Evolutionary conservation across 2,113 vertebrate genomes (phyloP).

Genomic region (Brachirus orientalis): DNA sequence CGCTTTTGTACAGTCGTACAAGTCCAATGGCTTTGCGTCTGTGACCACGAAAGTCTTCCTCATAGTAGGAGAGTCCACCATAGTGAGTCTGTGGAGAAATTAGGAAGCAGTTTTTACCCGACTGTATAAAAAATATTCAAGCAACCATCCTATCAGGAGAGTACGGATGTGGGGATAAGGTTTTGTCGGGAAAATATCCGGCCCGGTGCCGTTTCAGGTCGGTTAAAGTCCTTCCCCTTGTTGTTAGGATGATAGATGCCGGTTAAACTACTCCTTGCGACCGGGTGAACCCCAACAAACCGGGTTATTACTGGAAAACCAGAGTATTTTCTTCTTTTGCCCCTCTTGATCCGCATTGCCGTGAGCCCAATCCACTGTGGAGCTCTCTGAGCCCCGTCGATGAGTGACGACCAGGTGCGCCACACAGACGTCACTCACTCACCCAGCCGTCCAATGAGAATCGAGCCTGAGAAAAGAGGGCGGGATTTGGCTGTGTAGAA

Average conservation of each 20-base stretch:
- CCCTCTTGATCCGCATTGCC: constrained; percentile 77
- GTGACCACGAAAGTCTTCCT: constrained; percentile 91
- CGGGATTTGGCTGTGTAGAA: constrained; percentile 64
- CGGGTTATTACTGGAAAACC: constrained; percentile 42
- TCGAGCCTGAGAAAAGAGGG: constrained; percentile 41
- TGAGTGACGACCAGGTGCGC: constrained; percentile 82
- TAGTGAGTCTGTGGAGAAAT: constrained; percentile 73
- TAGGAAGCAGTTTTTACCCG: constrained; percentile 20
- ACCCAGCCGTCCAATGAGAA: constrained; percentile 70
- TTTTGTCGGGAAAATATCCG: constrained; percentile 69
- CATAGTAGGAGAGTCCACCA: constrained; percentile 88
- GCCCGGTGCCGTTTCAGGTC: constrained; percentile 48
- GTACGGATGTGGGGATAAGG: constrained; percentile 67
- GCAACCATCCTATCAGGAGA: constrained; percentile 70
- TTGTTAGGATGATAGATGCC: constrained; percentile 5
- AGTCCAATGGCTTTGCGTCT: constrained; percentile 91
- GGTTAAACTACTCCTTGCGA: not conserved
- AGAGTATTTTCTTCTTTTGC: constrained; percentile 65
- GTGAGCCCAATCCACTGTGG: constrained; percentile 50
- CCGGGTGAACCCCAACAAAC: constrained; percentile 15
- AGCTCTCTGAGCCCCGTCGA: constrained; percentile 47
- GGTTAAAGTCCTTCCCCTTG: constrained; percentile 39
- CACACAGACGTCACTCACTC: constrained; percentile 68
- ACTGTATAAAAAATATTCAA: constrained; percentile 60
- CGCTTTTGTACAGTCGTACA: constrained; percentile 88